Conservation (phyloP, 2,888 invertebrate species). For the Andrena dorsata region DNA sequence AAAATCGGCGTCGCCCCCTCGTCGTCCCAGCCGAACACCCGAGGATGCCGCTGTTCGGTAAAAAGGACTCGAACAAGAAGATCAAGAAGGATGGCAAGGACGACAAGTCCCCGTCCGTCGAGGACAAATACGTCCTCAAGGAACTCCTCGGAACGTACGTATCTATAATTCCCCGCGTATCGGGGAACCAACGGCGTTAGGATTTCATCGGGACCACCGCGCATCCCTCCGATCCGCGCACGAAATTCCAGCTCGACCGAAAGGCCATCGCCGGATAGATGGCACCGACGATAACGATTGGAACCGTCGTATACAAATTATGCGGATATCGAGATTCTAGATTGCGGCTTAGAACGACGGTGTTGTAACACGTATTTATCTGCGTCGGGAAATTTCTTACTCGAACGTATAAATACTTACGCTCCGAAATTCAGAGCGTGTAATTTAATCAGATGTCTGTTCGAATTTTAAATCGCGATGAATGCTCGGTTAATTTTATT, state of each 20-base stretch:
- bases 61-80: conserved; percentile 94
- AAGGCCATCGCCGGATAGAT: neutral
- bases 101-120: conserved; percentile 93
- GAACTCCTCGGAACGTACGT: conserved; percentile 95
- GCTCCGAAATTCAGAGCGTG: neutral
- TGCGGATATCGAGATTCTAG: too few species aligned
- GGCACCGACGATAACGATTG: neutral
- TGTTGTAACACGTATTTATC: too few species aligned
- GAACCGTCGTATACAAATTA: neutral
- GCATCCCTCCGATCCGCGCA: neutral
- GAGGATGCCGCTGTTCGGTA: conserved; percentile 96
- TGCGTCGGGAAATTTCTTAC: neutral
- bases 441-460: neutral
- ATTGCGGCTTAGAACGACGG: too few species aligned
- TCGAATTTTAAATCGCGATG: neutral
- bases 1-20: neutral
- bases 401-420: neutral
- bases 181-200: conserved; percentile 1
- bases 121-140: conserved; percentile 96
- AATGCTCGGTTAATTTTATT: too few species aligned
- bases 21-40: conserved; percentile 4
- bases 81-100: conserved; percentile 93
- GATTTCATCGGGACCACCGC: neutral
- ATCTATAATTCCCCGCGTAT: conserved; percentile 14
- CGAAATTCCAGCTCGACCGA: neutral